These are phyloP conservation scores for Erannis defoliaria DNA, from an alignment of 2,888 invertebrate species.

Conservation along the genomic window DNA sequence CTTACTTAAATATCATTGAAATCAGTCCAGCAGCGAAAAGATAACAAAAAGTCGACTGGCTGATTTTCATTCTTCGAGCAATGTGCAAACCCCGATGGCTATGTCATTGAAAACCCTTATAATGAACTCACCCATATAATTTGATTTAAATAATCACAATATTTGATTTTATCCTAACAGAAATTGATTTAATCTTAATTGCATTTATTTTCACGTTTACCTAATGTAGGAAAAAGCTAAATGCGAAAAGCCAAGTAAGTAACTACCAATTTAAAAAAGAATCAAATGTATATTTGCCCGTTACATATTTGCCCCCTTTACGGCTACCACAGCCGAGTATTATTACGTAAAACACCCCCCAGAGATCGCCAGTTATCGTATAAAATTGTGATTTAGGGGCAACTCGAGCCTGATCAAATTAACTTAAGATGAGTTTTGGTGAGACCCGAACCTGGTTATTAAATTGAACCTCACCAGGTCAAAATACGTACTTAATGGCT, in stretches of 20 bases:
- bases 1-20: too few species aligned
- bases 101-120: too few species aligned
- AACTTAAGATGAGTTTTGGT: conserved; percentile 26
- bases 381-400: conserved; percentile 24
- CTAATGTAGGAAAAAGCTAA: too few species aligned
- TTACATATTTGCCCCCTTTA: conserved; percentile 3
- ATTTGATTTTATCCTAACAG: too few species aligned
- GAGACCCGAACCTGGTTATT: conserved; percentile 20
- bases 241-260: neutral
- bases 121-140: too few species aligned
- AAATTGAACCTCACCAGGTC: conserved; percentile 26
- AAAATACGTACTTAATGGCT: conserved; percentile 16
- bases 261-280: neutral
- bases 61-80: too few species aligned
- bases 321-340: neutral
- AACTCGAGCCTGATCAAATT: conserved; percentile 31
- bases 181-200: too few species aligned
- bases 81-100: too few species aligned
- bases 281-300: neutral
- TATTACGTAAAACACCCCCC: conserved; percentile 16
- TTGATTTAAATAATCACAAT: too few species aligned
- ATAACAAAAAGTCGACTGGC: too few species aligned
- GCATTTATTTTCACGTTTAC: too few species aligned
- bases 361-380: conserved; percentile 21
- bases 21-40: too few species aligned